Base-by-base conservation (phyloP, 2,888 invertebrate species). In the Drosophila multiciliata region DNA sequence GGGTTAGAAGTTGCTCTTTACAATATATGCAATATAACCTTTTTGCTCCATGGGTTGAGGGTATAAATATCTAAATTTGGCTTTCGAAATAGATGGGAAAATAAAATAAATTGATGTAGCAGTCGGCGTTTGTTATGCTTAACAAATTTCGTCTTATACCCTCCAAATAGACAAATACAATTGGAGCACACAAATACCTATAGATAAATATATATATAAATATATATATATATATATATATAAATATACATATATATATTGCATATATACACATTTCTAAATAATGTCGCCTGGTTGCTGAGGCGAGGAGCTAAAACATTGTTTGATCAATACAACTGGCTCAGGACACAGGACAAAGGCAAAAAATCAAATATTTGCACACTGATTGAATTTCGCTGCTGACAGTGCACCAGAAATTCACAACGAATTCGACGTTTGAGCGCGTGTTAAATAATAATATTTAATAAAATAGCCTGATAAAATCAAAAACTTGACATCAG, bases 261-360 rank as follows among this genome's bases (percentile, higher is more conserved):
- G 26, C 12, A 64, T 42, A 26, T 57, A 12, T 54, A 49, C 61
- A 66, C 49, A 71, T 68, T 55, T 57, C 78, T 65, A 75, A 78
- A 78, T 78, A 78, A 72, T 78, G 78, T 78, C 78, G 78, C 78
- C 73, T 72, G 65, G 71, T 49, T 63, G 58, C 59, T 45, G 69
- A 66, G 60, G 64, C 79, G 68, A 76, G 65, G 71, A 73, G 74
- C 80, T 69, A 66, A 72, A 32, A 17, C 38, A 15, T 78, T 87
- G 90, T 90, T 90, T 90, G 90, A 91, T 90, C 90, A 82, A 90
- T 90, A 91, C 90, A 67, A 54, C 54, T 55, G 62, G 68, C 36
- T 17, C 48, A 62, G 61, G 50, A 50, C 33, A 5, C 58, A 72
- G 58, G 63, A 66, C 69, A 48, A 57, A 42, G 33, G 29, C 40